Conservation (phyloP, 1,140 invertebrate species). For the Pinna nobilis region DNA sequence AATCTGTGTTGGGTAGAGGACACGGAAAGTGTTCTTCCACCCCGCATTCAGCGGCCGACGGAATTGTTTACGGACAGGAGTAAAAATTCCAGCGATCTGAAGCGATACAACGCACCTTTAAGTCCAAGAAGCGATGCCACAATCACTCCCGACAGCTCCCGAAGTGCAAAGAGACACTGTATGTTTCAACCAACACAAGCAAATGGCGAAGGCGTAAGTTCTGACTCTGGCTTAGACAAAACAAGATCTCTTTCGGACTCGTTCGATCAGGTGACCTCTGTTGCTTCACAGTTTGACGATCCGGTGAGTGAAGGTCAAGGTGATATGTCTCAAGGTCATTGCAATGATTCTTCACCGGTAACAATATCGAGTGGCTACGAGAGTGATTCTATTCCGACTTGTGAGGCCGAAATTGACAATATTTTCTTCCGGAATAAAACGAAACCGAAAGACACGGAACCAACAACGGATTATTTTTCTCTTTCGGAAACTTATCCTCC, state of each 20-base stretch:
- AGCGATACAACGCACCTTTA: background rate
- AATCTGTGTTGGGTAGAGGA: conserved; percentile 14
- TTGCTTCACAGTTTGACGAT: conserved; percentile 34
- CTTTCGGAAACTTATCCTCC: conserved; percentile 41
- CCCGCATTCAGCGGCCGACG: conserved; percentile 1
- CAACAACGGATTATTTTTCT: conserved; percentile 40
- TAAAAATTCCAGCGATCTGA: conserved; percentile 2
- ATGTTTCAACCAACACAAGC: conserved; percentile 5
- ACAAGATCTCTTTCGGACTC: conserved; percentile 17
- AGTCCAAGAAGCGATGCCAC: conserved; percentile 7
- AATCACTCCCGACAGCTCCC: conserved; percentile 14
- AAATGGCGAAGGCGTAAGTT: background rate
- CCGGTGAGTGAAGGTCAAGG: background rate
- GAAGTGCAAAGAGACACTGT: conserved; percentile 9
- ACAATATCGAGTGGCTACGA: conserved; percentile 63
- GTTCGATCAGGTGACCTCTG: conserved; percentile 12
- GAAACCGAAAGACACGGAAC: conserved; percentile 11
- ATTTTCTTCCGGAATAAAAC: conserved; percentile 37
- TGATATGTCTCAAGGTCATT: conserved; percentile 26
- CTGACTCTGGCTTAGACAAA: conserved; percentile 10
- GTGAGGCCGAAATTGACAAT: conserved; percentile 46
- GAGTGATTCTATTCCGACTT: conserved; percentile 53
- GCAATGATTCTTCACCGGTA: conserved; percentile 45
- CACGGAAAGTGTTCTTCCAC: conserved; percentile 10
- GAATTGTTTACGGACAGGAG: background rate